Evolutionary conservation across 35 echinoderm and acorn worm species (phyloP), one percentile per base, ranked within the genome.

Genomic region (Acanthaster planci): DNA sequence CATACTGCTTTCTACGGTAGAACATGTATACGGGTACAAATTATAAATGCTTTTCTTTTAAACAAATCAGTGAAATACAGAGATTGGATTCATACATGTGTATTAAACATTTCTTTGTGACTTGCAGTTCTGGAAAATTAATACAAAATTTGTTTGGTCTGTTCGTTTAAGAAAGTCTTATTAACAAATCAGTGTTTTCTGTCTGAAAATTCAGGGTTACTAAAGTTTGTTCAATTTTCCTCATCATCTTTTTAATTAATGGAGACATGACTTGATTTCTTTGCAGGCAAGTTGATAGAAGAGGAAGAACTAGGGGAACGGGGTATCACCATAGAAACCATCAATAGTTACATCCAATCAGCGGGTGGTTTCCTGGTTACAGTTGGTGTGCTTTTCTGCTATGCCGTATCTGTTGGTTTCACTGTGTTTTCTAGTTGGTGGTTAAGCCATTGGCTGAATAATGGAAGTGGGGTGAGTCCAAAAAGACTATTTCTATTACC

Each of bases 371-470:
- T 92, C n/a, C 26, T 64, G 37, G 79, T 93, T 38, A 58, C 86
- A n/a, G 35, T 82, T 16, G 22, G 80, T 22, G 78, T 91, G 77
- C 18, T 90, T 0, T 18, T 97, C 0, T 40, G 80, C n/a, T 97
- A 89, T 60, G 56, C 86, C 1, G 2, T 93, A 3, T 57, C 76
- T 35, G 75, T 93, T 37, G 90, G 57, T 7, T 9, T 86, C 1
- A 40, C 86, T 3, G 86, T 83, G 22, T 86, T 92, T 27, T 89
- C 88, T 78, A 92, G 83, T 68, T 97, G 94, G 94, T 97, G 94
- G 94, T 83, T 97, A 1, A 92, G 77, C 72, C 90, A 60, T 37
- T 97, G 94, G 94, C 86, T 97, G 29, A 51, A 93, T 15, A 82
- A 56, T 39, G 82, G 91, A 67, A 87, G 86, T 72, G 64, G 64